These are phyloP conservation scores for Pomacea maculata DNA, from an alignment of 1,140 invertebrate genomes.

Conservation along the genomic window DNA sequence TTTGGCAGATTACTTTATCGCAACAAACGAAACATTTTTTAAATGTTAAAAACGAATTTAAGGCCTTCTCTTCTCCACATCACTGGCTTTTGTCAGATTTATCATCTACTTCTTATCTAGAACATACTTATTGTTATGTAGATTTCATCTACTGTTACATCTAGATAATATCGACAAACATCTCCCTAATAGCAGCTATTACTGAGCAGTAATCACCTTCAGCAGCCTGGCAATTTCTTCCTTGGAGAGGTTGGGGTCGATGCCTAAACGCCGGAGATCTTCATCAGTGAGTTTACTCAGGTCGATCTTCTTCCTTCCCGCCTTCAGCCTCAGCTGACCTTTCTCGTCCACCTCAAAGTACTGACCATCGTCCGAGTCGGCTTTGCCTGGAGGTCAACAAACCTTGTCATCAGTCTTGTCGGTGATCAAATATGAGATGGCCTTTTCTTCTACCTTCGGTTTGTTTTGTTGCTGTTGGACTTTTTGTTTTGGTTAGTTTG, in stretches of 20 bases:
- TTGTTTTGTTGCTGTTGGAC: background rate
- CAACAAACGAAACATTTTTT: too few species aligned
- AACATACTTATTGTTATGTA: too few species aligned
- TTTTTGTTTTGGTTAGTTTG: background rate
- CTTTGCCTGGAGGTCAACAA: conserved; percentile 2
- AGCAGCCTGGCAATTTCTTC: conserved; percentile 60
- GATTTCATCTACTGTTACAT: too few species aligned
- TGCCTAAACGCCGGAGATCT: conserved; percentile 56
- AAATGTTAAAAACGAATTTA: too few species aligned
- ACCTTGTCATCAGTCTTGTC: too few species aligned
- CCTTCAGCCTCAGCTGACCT: conserved; percentile 49
- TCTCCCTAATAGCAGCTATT: background rate
- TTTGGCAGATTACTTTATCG: too few species aligned
- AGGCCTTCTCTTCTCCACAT: too few species aligned
- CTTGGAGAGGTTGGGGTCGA: conserved; percentile 60
- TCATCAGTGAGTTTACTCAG: conserved; percentile 60
- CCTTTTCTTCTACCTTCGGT: too few species aligned
- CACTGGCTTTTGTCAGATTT: too few species aligned
- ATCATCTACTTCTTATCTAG: too few species aligned
- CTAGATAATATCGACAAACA: too few species aligned
- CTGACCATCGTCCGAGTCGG: conserved; percentile 52
- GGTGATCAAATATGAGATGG: background rate
- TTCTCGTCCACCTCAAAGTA: conserved; percentile 62
- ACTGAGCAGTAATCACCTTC: conserved; percentile 41
- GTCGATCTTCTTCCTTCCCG: conserved; percentile 63